Evolutionary conservation across 2,888 invertebrate genomes (phyloP).

Genomic region (Allophyes oxyacanthae): DNA sequence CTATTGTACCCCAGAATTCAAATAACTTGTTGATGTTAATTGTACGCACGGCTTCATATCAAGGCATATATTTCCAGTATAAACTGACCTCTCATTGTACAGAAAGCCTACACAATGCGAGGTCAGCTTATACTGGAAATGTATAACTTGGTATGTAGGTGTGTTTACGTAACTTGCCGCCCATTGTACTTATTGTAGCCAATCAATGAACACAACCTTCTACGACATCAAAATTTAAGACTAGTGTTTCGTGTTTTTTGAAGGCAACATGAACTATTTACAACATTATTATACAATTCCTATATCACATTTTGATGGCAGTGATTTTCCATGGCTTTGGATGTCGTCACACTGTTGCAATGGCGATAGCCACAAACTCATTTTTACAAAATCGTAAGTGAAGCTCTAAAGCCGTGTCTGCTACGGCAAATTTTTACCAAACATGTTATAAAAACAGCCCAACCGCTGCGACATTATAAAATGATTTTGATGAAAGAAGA

Average conservation of each 20-base stretch:
- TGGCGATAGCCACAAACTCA: too few species aligned
- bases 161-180: background rate
- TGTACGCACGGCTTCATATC: too few species aligned
- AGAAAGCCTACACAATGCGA: too few species aligned
- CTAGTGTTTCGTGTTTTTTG: constrained; percentile 4
- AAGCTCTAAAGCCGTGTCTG: too few species aligned
- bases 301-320: constrained; percentile 35
- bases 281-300: constrained; percentile 32
- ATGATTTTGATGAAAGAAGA: too few species aligned
- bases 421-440: too few species aligned
- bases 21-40: background rate
- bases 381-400: too few species aligned
- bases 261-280: constrained; percentile 32
- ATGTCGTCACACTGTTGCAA: background rate
- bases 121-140: too few species aligned
- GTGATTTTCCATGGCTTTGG: constrained; percentile 8
- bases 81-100: too few species aligned
- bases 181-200: constrained; percentile 36
- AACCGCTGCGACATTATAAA: background rate
- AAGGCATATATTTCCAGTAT: too few species aligned
- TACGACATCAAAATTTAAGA: constrained; percentile 6
- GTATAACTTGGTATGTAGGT: too few species aligned
- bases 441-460: too few species aligned
- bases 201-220: constrained; percentile 7
- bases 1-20: background rate